Evolutionary conservation across 2,797 vertebrate species (phyloP).

Genomic region (Apogon hyalosoma): DNA sequence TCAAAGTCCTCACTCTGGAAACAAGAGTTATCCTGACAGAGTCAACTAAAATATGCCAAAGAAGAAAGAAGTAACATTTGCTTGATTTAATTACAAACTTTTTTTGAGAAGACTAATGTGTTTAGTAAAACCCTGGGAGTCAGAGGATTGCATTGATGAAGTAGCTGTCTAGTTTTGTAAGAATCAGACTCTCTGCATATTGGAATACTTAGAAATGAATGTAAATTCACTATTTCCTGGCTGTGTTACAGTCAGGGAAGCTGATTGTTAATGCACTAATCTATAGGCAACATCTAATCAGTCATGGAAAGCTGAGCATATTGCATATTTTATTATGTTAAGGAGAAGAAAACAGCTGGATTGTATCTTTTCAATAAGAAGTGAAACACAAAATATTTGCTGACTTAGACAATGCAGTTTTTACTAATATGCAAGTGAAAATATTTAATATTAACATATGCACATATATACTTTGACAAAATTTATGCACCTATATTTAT

Average conservation of each 20-base stretch:
- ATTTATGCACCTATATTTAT: neutral
- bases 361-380: no score
- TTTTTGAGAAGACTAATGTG: neutral
- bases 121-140: neutral
- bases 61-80: constrained; percentile 1
- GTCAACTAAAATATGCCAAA: neutral
- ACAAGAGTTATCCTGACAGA: neutral
- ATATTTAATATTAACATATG: constrained; percentile 8
- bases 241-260: neutral
- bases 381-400: neutral
- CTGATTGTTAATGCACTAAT: no score
- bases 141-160: neutral
- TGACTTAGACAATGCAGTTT: neutral
- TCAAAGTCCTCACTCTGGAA: neutral
- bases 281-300: no score
- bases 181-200: neutral
- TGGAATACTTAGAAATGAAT: neutral
- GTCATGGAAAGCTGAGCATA: no score
- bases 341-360: no score
- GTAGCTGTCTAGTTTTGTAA: neutral
- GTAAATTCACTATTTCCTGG: neutral
- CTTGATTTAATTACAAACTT: no score
- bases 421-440: neutral
- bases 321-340: no score
- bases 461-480: neutral